These are phyloP conservation scores for Hedychridium roseum DNA, from an alignment of 2,888 invertebrate species.

Conservation along the genomic window DNA sequence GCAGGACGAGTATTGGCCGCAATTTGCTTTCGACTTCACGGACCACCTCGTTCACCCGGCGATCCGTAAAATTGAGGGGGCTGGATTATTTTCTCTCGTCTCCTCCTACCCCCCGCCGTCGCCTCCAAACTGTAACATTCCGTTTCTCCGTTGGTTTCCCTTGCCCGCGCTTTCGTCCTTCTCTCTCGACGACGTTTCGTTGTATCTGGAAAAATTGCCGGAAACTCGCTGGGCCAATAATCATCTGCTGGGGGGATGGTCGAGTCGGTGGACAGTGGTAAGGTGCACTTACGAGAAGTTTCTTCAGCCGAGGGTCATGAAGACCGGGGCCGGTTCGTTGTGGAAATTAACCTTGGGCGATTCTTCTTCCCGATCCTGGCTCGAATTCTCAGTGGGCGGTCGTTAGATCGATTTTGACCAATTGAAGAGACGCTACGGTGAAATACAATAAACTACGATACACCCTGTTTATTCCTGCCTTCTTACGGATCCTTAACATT, in stretches of 20 bases:
- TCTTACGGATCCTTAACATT: too few relatives aligned
- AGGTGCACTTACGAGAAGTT: conserved; percentile 29
- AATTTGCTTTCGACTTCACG: conserved; percentile 44
- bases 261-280: conserved; percentile 7
- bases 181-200: conserved; percentile 22
- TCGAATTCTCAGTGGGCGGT: too few relatives aligned
- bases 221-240: conserved; percentile 31
- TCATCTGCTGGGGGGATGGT: neutral
- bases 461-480: too few relatives aligned
- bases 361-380: too few relatives aligned
- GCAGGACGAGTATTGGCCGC: conserved; percentile 24
- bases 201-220: conserved; percentile 14
- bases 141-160: too few relatives aligned
- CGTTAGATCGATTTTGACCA: too few relatives aligned
- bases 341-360: conserved; percentile 26
- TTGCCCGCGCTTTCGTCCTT: conserved; percentile 2
- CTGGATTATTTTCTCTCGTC: conserved; percentile 40
- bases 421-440: too few relatives aligned
- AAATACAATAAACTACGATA: too few relatives aligned
- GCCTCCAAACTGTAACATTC: neutral
- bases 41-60: conserved; percentile 35
- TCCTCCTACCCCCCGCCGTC: neutral
- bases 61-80: conserved; percentile 51
- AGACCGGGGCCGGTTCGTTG: conserved; percentile 6
- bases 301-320: conserved; percentile 4